Percentiles rank a stretch among this genome's conserved stretches.
Conservation (phyloP, 2,888 invertebrate species). For the Apocheima hispidaria region DNA sequence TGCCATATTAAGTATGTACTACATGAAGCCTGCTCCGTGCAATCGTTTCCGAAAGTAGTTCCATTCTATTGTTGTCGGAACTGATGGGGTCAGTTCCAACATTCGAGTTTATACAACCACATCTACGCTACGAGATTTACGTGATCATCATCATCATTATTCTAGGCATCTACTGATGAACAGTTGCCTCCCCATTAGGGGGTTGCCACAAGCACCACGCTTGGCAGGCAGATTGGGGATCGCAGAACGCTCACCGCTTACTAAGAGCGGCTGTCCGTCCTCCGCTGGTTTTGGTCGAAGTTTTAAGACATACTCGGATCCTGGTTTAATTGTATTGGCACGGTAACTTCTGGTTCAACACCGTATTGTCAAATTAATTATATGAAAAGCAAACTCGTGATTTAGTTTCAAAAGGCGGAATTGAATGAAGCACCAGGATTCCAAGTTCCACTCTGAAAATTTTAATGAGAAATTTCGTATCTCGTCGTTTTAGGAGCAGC, state of each 20-base stretch:
- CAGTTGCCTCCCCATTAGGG: too few relatives aligned
- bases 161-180: too few relatives aligned
- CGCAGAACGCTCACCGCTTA: too few relatives aligned
- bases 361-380: constrained; percentile 76
- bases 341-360: constrained; percentile 63
- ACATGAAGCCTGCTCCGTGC: constrained; percentile 27
- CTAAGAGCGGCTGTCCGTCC: too few relatives aligned
- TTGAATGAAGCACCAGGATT: constrained; percentile 73
- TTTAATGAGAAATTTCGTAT: constrained; percentile 84
- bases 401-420: constrained; percentile 80
- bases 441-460: constrained; percentile 72
- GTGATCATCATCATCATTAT: too few relatives aligned
- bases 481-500: constrained; percentile 72
- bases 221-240: too few relatives aligned
- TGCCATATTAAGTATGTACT: constrained; percentile 32
- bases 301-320: too few relatives aligned
- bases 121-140: constrained; percentile 9
- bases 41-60: constrained; percentile 38
- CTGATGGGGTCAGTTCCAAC: constrained; percentile 27
- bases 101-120: constrained; percentile 12
- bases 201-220: too few relatives aligned
- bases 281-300: too few relatives aligned
- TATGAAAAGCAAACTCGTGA: constrained; percentile 77
- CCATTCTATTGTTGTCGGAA: constrained; percentile 33
- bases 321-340: too few relatives aligned